These are phyloP conservation scores for Phenganax stokvisi DNA, from an alignment of 92 coral and sea anemone species.

Conservation along the genomic window DNA sequence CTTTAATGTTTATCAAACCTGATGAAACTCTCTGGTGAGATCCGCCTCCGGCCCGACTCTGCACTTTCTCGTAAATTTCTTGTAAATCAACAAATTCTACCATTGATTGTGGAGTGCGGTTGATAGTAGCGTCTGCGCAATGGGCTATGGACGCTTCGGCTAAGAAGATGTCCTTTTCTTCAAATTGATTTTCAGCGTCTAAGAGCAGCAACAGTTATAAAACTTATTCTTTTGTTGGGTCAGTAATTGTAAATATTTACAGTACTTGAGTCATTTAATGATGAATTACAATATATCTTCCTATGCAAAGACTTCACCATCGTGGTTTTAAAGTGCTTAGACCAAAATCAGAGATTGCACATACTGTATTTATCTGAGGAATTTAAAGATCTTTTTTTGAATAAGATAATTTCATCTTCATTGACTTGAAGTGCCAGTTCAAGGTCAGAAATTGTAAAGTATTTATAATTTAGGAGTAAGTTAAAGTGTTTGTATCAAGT, in stretches of 20 bases:
- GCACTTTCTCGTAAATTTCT: conserved; percentile 72
- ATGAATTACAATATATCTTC: no score
- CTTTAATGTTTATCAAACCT: conserved; percentile 75
- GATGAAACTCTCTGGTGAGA: conserved; percentile 81
- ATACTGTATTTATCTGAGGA: no score
- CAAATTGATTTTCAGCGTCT: not conserved
- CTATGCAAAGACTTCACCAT: no score
- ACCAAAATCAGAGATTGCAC: no score
- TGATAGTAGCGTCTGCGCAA: not conserved
- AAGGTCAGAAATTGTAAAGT: no score
- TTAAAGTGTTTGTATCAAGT: no score
- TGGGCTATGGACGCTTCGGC: not conserved
- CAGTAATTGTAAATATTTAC: not conserved
- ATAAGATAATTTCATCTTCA: no score
- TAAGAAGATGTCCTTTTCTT: not conserved
- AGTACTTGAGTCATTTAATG: not conserved
- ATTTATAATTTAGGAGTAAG: no score
- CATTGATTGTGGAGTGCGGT: conserved; percentile 13
- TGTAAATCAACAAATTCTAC: conserved; percentile 59
- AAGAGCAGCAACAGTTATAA: not conserved
- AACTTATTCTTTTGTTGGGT: not conserved
- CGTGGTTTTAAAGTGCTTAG: no score
- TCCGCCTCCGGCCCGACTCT: conserved; percentile 87
- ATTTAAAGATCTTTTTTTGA: no score
- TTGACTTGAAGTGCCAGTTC: no score